Conservation (phyloP, 2,888 invertebrate species). For the Athrips mouffetella region DNA sequence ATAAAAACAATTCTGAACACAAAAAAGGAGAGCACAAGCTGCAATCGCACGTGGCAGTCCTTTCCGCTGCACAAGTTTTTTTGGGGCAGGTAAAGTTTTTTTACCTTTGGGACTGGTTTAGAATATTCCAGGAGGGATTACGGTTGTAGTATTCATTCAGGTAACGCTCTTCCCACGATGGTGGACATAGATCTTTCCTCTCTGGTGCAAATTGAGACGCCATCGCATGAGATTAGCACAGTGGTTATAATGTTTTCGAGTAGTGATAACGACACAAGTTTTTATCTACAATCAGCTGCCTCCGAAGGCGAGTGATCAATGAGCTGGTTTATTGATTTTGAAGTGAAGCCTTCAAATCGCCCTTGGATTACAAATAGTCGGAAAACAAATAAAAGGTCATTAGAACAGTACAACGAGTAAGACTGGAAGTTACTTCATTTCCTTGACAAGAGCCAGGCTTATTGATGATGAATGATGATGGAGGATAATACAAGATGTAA, state of each 20-base stretch:
- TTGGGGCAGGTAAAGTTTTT: conserved; percentile 71
- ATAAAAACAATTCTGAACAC: conserved; percentile 10
- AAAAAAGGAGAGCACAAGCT: conserved; percentile 58
- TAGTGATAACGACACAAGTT: too few species aligned
- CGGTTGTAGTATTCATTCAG: conserved; percentile 41
- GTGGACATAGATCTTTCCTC: conserved; percentile 1
- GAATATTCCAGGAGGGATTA: conserved; percentile 57
- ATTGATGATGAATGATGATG: too few species aligned
- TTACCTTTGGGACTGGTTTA: conserved; percentile 47
- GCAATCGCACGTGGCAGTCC: conserved; percentile 73
- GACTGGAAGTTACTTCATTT: too few species aligned
- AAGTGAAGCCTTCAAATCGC: too few species aligned
- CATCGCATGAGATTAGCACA: neutral
- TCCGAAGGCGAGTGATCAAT: too few species aligned
- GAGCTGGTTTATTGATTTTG: too few species aligned
- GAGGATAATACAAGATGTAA: too few species aligned
- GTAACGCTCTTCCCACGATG: conserved; percentile 41
- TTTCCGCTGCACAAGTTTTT: conserved; percentile 55
- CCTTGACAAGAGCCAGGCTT: too few species aligned
- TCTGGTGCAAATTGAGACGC: conserved; percentile 1
- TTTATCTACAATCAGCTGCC: too few species aligned
- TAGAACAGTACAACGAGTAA: too few species aligned
- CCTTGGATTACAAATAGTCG: too few species aligned
- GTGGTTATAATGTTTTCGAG: neutral
- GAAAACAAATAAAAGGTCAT: too few species aligned